Evolutionary conservation across 2,113 vertebrate species (phyloP).

Genomic region (Eublepharis macularius): DNA sequence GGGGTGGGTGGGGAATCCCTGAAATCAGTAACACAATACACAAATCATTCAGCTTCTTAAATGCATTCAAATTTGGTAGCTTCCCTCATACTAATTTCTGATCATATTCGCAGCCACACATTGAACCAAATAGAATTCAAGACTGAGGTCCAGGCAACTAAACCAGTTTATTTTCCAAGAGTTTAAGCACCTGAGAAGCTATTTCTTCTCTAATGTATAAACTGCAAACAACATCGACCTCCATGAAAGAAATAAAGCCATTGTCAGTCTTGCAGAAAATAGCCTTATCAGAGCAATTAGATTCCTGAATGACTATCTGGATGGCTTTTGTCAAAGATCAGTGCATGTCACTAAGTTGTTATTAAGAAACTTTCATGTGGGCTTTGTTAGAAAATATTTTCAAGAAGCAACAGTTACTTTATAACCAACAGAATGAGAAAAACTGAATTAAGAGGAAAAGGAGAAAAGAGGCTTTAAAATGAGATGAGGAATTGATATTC

Average conservation of each 20-base stretch:
- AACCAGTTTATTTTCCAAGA: slow-evolving; percentile 37
- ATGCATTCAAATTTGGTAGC: neutral
- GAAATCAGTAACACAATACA: neutral
- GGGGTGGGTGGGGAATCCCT: neutral
- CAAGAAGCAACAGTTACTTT: neutral
- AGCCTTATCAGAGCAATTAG: slow-evolving; percentile 5
- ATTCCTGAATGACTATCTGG: neutral
- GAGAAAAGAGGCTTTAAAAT: neutral
- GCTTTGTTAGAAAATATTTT: neutral
- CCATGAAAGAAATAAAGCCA: slow-evolving; percentile 28
- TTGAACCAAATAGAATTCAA: slow-evolving; percentile 38
- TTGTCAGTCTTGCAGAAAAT: neutral
- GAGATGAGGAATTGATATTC: slow-evolving; percentile 3
- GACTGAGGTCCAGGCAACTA: slow-evolving; percentile 19
- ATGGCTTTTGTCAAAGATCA: slow-evolving; percentile 25
- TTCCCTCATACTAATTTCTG: slow-evolving; percentile 3
- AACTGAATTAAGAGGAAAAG: neutral
- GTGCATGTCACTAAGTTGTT: slow-evolving; percentile 8
- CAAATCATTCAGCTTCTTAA: neutral
- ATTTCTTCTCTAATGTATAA: slow-evolving; percentile 32
- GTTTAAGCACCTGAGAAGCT: slow-evolving; percentile 24
- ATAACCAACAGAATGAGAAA: neutral
- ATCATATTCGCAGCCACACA: neutral
- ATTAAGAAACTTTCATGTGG: neutral
- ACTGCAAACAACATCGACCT: slow-evolving; percentile 24